Conservation (phyloP, 1,140 invertebrate species). For the Elymnias hypermnestra region DNA sequence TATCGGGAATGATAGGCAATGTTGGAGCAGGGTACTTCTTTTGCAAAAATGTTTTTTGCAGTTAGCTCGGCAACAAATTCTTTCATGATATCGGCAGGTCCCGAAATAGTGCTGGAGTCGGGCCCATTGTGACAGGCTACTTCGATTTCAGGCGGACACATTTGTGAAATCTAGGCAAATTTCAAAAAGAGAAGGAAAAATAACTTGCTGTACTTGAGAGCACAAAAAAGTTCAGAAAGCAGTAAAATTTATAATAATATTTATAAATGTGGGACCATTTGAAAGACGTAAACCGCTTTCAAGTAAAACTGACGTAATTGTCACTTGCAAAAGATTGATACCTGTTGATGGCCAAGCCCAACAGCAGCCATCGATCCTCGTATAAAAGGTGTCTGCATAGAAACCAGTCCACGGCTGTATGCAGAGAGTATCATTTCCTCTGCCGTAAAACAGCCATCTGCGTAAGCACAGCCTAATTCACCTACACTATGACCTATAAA, state of each 20-base stretch:
- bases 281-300: too few relatives aligned
- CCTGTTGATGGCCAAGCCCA: slow-evolving; percentile 74
- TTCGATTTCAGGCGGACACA: slow-evolving; percentile 78
- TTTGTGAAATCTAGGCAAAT: slow-evolving; percentile 72
- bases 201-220: not conserved
- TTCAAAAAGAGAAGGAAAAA: not conserved
- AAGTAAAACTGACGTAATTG: too few relatives aligned
- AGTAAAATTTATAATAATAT: not conserved
- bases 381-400: slow-evolving; percentile 82
- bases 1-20: slow-evolving; percentile 87
- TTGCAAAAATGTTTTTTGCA: slow-evolving; percentile 84
- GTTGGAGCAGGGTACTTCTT: too few relatives aligned
- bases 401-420: slow-evolving; percentile 86
- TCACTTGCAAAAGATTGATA: slow-evolving; percentile 20
- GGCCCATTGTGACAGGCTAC: slow-evolving; percentile 91
- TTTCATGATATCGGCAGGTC: slow-evolving; percentile 79
- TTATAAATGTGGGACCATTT: not conserved
- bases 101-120: too few relatives aligned
- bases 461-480: too few relatives aligned
- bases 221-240: not conserved
- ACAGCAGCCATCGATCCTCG: slow-evolving; percentile 87
- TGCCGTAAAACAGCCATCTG: too few relatives aligned
- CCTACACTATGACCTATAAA: slow-evolving; percentile 82
- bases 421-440: slow-evolving; percentile 88
- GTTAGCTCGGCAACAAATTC: slow-evolving; percentile 80